Evolutionary conservation across 2,797 vertebrate species (phyloP).

Genomic region (Anguilla marmorata): DNA sequence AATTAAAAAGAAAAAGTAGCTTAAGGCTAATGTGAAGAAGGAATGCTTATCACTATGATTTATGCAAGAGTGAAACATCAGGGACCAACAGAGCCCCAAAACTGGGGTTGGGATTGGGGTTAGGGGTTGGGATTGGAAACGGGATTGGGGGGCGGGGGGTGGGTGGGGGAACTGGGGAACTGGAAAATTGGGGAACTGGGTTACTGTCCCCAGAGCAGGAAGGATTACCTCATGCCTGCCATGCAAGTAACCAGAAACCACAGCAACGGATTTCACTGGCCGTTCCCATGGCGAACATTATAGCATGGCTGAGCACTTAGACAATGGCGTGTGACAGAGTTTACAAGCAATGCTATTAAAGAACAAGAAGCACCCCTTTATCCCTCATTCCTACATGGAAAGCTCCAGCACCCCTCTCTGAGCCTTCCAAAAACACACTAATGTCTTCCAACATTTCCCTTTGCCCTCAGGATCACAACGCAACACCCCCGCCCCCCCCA

Average conservation of each 20-base stretch:
- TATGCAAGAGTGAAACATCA: background rate
- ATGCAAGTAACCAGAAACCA: background rate
- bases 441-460: background rate
- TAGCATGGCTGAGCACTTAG: background rate
- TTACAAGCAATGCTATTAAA: background rate
- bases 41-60: background rate
- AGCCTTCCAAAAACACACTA: background rate
- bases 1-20: background rate
- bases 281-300: background rate
- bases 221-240: conserved; percentile 4
- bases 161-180: background rate
- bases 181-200: no score
- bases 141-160: background rate
- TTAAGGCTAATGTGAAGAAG: background rate
- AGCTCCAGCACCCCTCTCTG: background rate
- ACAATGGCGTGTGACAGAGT: background rate
- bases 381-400: background rate
- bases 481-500: no score
- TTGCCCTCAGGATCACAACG: background rate
- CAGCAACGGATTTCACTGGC: background rate
- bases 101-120: background rate
- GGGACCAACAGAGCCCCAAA: background rate
- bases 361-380: background rate
- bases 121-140: background rate
- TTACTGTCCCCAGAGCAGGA: background rate